These are phyloP conservation scores for Antheraea assamensis DNA, from an alignment of 2,888 invertebrate species.

Conservation along the genomic window DNA sequence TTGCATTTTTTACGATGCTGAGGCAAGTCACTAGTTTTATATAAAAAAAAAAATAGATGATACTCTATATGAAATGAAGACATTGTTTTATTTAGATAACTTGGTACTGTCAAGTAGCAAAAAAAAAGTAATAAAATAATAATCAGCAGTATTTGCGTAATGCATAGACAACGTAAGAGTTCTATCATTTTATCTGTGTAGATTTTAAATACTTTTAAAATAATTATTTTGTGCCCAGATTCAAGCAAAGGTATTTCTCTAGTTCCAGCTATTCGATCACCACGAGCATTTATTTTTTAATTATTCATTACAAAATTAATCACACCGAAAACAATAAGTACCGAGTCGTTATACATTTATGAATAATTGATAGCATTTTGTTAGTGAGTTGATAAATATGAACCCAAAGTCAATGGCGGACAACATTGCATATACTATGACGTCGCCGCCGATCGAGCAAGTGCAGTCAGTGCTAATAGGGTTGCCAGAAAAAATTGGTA, in stretches of 20 bases:
- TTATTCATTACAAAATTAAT: conserved; percentile 15
- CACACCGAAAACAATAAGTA: conserved; percentile 13
- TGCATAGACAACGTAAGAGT: too few relatives aligned
- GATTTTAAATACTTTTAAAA: neutral
- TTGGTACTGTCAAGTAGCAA: too few relatives aligned
- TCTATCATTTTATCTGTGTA: too few relatives aligned
- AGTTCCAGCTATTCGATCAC: neutral
- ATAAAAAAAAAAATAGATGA: too few relatives aligned
- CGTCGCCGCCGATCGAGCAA: neutral
- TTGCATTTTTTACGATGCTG: too few relatives aligned
- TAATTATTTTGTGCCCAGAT: neutral
- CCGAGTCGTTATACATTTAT: conserved; percentile 12
- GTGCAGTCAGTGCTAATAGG: neutral
- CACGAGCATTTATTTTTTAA: neutral
- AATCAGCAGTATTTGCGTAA: too few relatives aligned
- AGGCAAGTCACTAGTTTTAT: too few relatives aligned
- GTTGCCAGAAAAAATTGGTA: too few relatives aligned
- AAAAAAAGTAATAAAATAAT: too few relatives aligned
- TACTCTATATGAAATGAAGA: too few relatives aligned
- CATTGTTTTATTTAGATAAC: too few relatives aligned
- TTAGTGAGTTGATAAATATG: conserved; percentile 16
- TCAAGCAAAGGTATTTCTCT: neutral
- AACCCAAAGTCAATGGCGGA: conserved; percentile 17
- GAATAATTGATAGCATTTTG: conserved; percentile 22
- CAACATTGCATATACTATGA: conserved; percentile 17